phyloP scores from a whole-genome alignment of 2,113 vertebrate species.

The Isichthys henryi region DNA sequence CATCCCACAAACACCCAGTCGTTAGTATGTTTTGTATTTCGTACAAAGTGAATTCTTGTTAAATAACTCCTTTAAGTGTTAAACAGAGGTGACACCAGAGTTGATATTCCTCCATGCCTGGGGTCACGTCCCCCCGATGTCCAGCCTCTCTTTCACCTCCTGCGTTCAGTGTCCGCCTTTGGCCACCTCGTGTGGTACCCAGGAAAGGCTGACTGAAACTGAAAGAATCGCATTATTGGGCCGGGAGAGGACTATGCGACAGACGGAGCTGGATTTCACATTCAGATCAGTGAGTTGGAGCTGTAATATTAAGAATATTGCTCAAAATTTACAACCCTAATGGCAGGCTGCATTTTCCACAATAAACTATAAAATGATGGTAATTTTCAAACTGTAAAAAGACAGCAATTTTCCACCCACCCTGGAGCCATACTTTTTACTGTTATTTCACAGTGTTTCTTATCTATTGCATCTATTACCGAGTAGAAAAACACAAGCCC shows the following conservation, averaged over 20 bases:
- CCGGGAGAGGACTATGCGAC: background rate
- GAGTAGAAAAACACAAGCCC: background rate
- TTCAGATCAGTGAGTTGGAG: background rate
- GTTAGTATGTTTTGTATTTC: background rate
- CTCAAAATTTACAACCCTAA: slow-evolving; percentile 2
- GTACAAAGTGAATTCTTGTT: background rate
- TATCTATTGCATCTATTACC: background rate
- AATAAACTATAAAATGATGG: slow-evolving; percentile 5
- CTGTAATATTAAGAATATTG: slow-evolving; percentile 1
- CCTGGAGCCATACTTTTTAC: slow-evolving; percentile 3
- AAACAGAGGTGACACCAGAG: background rate
- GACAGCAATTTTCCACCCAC: slow-evolving; percentile 1
- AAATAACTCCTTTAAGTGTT: background rate
- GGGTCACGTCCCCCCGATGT: background rate
- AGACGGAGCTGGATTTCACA: background rate
- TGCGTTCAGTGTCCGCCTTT: background rate
- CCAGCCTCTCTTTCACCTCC: background rate
- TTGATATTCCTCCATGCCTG: background rate
- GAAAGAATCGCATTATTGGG: background rate
- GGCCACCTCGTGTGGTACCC: background rate
- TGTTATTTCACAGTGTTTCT: background rate
- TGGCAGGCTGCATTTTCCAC: background rate
- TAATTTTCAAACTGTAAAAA: slow-evolving; percentile 5
- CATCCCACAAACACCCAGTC: background rate
- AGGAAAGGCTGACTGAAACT: background rate